Evolutionary conservation across 2,888 invertebrate genomes (phyloP), one percentile per base, ranked within the genome.

Genomic region (Gisinianus flammeolus): DNA sequence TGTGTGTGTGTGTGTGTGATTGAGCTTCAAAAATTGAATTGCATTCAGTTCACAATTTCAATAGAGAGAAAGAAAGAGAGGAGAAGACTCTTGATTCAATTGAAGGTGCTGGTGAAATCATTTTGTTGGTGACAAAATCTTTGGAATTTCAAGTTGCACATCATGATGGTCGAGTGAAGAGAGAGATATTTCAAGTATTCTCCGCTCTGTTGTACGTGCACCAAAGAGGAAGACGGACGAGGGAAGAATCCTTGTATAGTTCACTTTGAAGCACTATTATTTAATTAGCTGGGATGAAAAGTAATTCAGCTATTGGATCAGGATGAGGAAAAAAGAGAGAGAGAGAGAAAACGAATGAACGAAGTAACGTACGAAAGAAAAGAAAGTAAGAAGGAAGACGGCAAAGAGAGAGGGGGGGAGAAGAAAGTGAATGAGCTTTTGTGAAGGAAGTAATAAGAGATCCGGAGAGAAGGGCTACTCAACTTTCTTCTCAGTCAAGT

Each of bases 281-380:
- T 62, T 62, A 62, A 62, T 62, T 62, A 62, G 62, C 26, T 62
- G 6, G 24, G 62, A 62, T 62, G 24, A 22, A 56, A 56, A 56
- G 56, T 62, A 62, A 62, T 62, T 62, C 62, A 22, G 62, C 62
- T 62, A 35, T 35, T 35, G 35, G 35, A 35, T 35, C 35, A 44
- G 44, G 12, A 44, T 44, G 44, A 16, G 2, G 19, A 44, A 19
- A 44, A 44, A 19, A 4, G 44, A 4, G 6, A n/a, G 44, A 44
- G 44, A 6, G 35, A 35, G 35, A 44, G 44, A 44, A 19, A 6
- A 44, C 19, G 8, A 44, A 44, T 16, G 22, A 24, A 22, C 22
- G 22, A n/a, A 24, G 58, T n/a, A 8, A 8, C 56, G 5, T 12
- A 22, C 22, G 2, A n/a, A n/a, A n/a, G 22, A 10, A 3, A 24